Evolutionary conservation across 1,140 invertebrate species (phyloP).

Genomic region (Drosophila grimshawi): DNA sequence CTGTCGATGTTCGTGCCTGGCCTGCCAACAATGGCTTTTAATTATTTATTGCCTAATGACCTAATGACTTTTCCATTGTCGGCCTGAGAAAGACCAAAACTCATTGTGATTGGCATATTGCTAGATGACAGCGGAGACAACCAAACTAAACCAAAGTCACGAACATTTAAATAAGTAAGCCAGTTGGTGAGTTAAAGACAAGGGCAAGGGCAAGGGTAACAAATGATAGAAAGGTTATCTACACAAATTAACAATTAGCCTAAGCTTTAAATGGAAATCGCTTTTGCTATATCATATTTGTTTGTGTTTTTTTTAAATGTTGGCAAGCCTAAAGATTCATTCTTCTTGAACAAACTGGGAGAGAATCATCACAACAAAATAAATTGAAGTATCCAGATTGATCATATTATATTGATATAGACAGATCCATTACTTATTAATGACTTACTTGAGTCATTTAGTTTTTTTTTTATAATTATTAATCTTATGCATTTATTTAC

Average conservation of each 20-base stretch:
- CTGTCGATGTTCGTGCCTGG: constrained; percentile 33
- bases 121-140: background rate
- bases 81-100: constrained; percentile 16
- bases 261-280: background rate
- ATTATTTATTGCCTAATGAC: constrained; percentile 61
- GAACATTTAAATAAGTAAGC: constrained; percentile 24
- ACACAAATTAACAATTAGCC: background rate
- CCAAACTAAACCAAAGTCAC: constrained; percentile 32
- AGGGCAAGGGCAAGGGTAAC: background rate
- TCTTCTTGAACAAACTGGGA: too few species aligned
- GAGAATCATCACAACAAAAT: too few species aligned
- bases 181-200: background rate
- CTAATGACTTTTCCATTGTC: constrained; percentile 53
- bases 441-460: too few species aligned
- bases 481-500: too few species aligned
- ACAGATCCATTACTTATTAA: too few species aligned
- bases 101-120: constrained; percentile 32
- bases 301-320: too few species aligned
- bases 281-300: too few species aligned
- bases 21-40: constrained; percentile 54
- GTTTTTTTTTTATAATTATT: too few species aligned
- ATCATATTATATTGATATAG: too few species aligned
- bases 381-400: too few species aligned
- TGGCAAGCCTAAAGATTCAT: too few species aligned
- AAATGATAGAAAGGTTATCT: background rate